Conservation (phyloP, 2,888 invertebrate genomes). For the Branchellion lobata region DNA sequence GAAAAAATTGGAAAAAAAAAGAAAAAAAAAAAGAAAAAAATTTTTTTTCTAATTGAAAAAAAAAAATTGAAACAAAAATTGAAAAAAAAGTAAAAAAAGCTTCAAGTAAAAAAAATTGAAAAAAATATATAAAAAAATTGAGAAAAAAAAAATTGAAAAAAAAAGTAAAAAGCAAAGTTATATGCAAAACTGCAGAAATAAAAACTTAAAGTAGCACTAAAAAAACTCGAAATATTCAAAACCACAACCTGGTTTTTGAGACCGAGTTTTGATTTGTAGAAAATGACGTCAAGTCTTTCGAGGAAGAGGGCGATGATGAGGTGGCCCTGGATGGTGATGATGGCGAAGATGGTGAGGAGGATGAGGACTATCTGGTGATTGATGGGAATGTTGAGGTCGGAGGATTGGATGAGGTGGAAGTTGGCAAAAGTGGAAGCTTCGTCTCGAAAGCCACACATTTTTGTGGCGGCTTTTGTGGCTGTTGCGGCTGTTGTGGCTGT, state of each 20-base stretch:
- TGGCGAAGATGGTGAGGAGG: conserved; percentile 54
- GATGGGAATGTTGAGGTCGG: conserved; percentile 32
- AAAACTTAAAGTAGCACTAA: too few relatives aligned
- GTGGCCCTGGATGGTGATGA: conserved; percentile 53
- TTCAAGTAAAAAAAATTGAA: too few relatives aligned
- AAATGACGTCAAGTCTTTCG: conserved; percentile 54
- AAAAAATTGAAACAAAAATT: too few relatives aligned
- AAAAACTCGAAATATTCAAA: too few relatives aligned
- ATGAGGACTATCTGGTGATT: conserved; percentile 51
- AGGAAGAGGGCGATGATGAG: conserved; percentile 54
- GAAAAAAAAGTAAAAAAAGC: too few relatives aligned
- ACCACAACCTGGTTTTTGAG: conserved; percentile 37
- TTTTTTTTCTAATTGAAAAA: too few relatives aligned
- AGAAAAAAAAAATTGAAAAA: background rate
- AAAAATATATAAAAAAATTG: background rate
- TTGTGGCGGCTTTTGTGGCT: background rate
- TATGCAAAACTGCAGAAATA: background rate
- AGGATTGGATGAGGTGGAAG: background rate
- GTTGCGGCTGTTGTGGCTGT: background rate
- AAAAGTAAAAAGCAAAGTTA: background rate
- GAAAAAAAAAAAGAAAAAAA: too few relatives aligned
- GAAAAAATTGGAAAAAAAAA: too few relatives aligned
- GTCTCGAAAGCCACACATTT: background rate
- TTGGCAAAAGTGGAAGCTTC: background rate
- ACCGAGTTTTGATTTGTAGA: conserved; percentile 47